Evolutionary conservation across 2,113 vertebrate species (phyloP), one percentile per base, ranked within the genome.

Genomic region (Oryzias celebensis): DNA sequence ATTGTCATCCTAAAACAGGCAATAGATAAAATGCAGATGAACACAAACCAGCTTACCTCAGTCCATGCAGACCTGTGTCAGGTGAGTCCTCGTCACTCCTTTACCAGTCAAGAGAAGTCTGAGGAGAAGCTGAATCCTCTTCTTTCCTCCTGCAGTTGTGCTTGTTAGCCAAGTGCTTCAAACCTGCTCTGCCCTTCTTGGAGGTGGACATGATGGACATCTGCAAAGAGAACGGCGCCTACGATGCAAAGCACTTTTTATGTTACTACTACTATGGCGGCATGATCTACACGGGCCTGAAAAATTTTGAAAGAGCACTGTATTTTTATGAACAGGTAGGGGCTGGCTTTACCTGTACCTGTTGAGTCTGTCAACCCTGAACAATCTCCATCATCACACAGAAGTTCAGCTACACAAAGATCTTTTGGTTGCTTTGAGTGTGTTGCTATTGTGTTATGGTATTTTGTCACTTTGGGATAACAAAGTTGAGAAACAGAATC

Each of bases 21-120:
- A 90, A 96, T 99, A 93, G 97, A 99, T 92, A 99, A 99, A 94
- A 99, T 99, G 96, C 97, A 99, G 94, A 98, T 99, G 95, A 99
- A 98, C 89, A 96, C 96, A 91, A 99, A 98, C 93, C 97, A 99
- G 91, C 93, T 99, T 93, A 99, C 97, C 93, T 98, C 97, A 93
- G 93, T 99, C 90, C 97, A 99, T 0, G 96, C 96, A 71, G 97
- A 99, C 92, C 93, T 99, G 82, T 98, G 97, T 94, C 97, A 99
- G 95, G 97, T 98, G 85, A 90, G 93, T 73, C n/a, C 4, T 10
- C 5, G 5, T 3, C 17, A 16, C 18, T 12, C 17, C 3, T 20
- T 4, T 31, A 17, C 31, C 14, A 3, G 16, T 31, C 52, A 17
- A 1, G 14, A n/a, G 16, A 2, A n/a, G 4, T n/a, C 4, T 17